Evolutionary conservation across 2,888 invertebrate genomes (phyloP).

Genomic region (Dryocosmus kuriphilus): DNA sequence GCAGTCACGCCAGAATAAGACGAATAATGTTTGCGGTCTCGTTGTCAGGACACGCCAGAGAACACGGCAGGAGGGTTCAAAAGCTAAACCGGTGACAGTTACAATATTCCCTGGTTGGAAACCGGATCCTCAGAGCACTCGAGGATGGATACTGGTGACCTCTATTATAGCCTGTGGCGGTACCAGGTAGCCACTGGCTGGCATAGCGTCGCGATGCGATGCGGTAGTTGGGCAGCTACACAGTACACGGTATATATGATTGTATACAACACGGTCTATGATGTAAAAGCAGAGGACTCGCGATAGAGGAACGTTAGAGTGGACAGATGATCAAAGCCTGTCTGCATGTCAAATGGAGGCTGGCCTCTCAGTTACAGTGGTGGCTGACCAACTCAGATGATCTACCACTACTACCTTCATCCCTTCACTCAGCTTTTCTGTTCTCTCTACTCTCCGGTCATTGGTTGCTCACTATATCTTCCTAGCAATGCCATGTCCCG

Average conservation of each 20-base stretch:
- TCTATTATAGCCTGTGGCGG: constrained; percentile 57
- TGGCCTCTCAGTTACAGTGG: constrained; percentile 57
- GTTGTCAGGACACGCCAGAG: constrained; percentile 43
- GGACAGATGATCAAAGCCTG: constrained; percentile 67
- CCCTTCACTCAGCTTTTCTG: constrained; percentile 11
- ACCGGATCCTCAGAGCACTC: constrained; percentile 63
- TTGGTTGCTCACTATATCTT: not conserved
- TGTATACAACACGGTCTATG: constrained; percentile 48
- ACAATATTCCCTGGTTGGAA: constrained; percentile 62
- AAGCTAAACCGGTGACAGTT: constrained; percentile 62
- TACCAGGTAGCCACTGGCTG: constrained; percentile 50
- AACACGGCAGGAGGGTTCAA: constrained; percentile 50
- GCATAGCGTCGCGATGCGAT: constrained; percentile 41
- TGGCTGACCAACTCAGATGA: constrained; percentile 62
- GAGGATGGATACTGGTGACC: constrained; percentile 60
- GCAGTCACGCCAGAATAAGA: constrained; percentile 62
- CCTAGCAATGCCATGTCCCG: not conserved
- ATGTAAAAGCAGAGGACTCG: constrained; percentile 46
- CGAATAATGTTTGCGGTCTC: constrained; percentile 63
- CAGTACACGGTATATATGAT: constrained; percentile 51
- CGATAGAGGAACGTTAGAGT: constrained; percentile 49
- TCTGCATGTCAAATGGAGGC: constrained; percentile 66
- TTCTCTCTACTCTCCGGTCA: constrained; percentile 1
- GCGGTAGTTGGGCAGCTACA: constrained; percentile 53
- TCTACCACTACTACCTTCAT: constrained; percentile 34